phyloP scores from a whole-genome alignment of 2,888 invertebrate species.

The Brachylomia viminalis region DNA sequence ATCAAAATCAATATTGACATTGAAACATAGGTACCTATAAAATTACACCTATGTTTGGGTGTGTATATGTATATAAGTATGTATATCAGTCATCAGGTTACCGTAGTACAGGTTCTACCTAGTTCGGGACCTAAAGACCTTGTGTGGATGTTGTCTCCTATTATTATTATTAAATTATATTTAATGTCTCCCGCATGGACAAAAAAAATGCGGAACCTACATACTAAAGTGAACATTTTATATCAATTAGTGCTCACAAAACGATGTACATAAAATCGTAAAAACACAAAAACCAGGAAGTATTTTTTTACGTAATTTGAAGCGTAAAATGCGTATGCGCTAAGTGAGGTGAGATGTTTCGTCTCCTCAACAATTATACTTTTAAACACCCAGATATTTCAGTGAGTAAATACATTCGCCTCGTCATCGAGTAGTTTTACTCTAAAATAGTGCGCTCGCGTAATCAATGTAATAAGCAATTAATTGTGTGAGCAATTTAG shows the following conservation, averaged over 20 bases:
- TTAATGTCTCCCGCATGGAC: slow-evolving; percentile 25
- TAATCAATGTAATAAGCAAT: slow-evolving; percentile 24
- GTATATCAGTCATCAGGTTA: no score
- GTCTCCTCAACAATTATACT: slow-evolving; percentile 29
- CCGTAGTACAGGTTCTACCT: no score
- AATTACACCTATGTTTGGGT: no score
- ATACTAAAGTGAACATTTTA: slow-evolving; percentile 24
- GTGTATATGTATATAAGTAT: no score
- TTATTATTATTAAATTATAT: no score
- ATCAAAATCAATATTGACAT: no score
- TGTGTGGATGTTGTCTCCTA: no score
- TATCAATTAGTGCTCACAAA: slow-evolving; percentile 44
- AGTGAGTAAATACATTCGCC: background rate
- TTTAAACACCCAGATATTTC: background rate
- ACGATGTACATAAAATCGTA: slow-evolving; percentile 33
- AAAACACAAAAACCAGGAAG: slow-evolving; percentile 61
- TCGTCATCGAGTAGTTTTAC: slow-evolving; percentile 26
- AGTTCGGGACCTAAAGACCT: no score
- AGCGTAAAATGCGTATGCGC: slow-evolving; percentile 46
- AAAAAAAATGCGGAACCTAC: slow-evolving; percentile 47
- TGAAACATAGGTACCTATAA: no score
- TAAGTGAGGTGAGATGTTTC: slow-evolving; percentile 24
- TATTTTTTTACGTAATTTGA: slow-evolving; percentile 50
- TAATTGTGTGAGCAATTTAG: background rate
- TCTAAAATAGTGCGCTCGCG: slow-evolving; percentile 14